Base-by-base conservation (phyloP, 1,140 invertebrate genomes). In the Ceratosolen fusciceps region DNA sequence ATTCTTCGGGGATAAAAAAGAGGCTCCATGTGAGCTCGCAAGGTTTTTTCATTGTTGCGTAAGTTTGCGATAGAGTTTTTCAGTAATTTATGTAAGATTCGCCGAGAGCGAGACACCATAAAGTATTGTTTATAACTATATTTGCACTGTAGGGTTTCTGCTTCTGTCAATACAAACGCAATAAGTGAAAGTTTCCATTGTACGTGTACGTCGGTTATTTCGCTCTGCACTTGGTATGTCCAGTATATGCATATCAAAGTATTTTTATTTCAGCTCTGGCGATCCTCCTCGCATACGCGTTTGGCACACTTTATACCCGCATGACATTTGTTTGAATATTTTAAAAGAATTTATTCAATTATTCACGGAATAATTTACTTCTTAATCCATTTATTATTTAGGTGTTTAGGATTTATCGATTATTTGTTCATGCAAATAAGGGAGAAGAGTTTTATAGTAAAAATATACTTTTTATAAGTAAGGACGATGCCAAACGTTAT, bases 111-210 rank as follows among this genome's bases (percentile, higher is more conserved):
- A 73, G 24, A 1, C n/a, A 73, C 58, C 31, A 34, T 24, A 43
- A 49, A 47, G 31, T 19, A 34, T 74, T 74, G 58, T 74, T 74
- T 74, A 74, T 60, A 74, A 49, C 37, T 74, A 65, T 74, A 74
- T 60, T 39, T 54, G 39, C 39, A 19, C 7, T 5, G 1, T 12
- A 16, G 1, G 7, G 16, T 19, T 74, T 43, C 29, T 54, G n/a
- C 1, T 49, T 4, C 8, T n/a, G 37, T 62, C 0, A 24, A 71
- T 71, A 5, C 29, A 52, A 31, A 9, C 49, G 29, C 29, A 62
- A 37, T n/a, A 67, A 43, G 62, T 68, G 74, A 76, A 76, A 76
- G 74, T 76, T 65, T n/a, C 52, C 7, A n/a, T 58, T 37, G 26
- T 73, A 24, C 49, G 8, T n/a, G 1, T 65, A 68, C 26, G 34